Conservation (phyloP, 2,113 vertebrate genomes). For the Nannospalax galili region DNA sequence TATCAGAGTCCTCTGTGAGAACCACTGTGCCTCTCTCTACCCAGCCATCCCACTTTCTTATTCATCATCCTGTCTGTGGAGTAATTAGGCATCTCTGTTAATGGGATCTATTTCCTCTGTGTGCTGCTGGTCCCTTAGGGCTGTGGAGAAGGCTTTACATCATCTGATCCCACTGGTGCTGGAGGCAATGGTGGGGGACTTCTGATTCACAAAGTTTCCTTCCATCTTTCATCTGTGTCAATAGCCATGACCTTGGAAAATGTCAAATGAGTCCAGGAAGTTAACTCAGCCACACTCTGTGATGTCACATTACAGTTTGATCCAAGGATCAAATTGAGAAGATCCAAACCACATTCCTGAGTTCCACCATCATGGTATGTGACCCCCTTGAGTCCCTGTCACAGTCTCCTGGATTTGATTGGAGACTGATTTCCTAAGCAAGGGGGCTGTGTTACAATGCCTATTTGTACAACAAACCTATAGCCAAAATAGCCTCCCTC, state of each 20-base stretch:
- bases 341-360: background rate
- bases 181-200: background rate
- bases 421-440: background rate
- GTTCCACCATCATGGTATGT: background rate
- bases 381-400: background rate
- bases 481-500: background rate
- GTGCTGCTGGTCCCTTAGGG: background rate
- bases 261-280: background rate
- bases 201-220: background rate
- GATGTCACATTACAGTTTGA: background rate
- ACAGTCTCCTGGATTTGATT: too few species aligned
- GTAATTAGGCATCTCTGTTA: constrained; percentile 31
- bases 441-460: background rate
- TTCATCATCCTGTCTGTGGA: background rate
- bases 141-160: background rate
- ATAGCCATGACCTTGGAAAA: background rate
- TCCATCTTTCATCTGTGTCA: background rate
- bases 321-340: background rate
- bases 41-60: background rate
- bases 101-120: constrained; percentile 1
- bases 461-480: background rate
- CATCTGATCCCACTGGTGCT: background rate
- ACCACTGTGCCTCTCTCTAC: background rate
- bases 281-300: background rate
- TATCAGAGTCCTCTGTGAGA: constrained; percentile 14